Conservation (phyloP, 2,797 vertebrate genomes). For the Cyclura pinguis region DNA sequence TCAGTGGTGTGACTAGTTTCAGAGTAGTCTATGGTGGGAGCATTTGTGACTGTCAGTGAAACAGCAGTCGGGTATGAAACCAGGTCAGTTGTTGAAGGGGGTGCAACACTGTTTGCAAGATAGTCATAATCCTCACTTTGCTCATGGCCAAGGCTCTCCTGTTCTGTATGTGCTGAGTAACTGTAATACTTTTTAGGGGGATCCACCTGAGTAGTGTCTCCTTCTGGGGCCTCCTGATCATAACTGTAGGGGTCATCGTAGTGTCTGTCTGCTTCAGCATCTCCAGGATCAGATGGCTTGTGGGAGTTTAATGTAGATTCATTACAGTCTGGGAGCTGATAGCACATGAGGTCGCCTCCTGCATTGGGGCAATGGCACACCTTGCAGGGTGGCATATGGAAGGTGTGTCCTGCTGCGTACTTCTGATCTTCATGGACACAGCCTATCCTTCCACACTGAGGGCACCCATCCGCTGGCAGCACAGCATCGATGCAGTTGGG, state of each 20-base stretch:
- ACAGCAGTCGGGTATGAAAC: slow-evolving; percentile 55
- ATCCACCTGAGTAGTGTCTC: slow-evolving; percentile 66
- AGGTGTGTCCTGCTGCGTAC: slow-evolving; percentile 90
- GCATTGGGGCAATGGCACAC: slow-evolving; percentile 92
- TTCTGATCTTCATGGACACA: slow-evolving; percentile 85
- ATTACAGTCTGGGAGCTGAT: slow-evolving; percentile 87
- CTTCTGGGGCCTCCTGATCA: slow-evolving; percentile 81
- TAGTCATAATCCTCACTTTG: slow-evolving; percentile 82
- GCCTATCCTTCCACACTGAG: slow-evolving; percentile 89
- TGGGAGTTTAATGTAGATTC: slow-evolving; percentile 57
- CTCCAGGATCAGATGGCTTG: slow-evolving; percentile 76
- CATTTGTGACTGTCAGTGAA: slow-evolving; percentile 38
- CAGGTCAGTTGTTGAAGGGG: slow-evolving; percentile 32
- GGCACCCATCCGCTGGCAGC: slow-evolving; percentile 87
- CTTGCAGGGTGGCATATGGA: slow-evolving; percentile 87
- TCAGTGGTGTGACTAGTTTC: slow-evolving; percentile 61
- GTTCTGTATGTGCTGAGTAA: slow-evolving; percentile 56
- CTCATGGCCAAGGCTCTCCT: slow-evolving; percentile 71
- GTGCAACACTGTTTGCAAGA: slow-evolving; percentile 57
- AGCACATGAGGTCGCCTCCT: slow-evolving; percentile 93
- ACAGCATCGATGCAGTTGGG: slow-evolving; percentile 90
- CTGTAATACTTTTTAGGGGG: slow-evolving; percentile 70
- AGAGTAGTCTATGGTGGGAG: slow-evolving; percentile 52
- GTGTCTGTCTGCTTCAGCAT: slow-evolving; percentile 67
- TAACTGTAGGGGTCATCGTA: slow-evolving; percentile 82